These are phyloP conservation scores for Nymphalis c-album DNA, from an alignment of 2,888 invertebrate species.

Conservation along the genomic window DNA sequence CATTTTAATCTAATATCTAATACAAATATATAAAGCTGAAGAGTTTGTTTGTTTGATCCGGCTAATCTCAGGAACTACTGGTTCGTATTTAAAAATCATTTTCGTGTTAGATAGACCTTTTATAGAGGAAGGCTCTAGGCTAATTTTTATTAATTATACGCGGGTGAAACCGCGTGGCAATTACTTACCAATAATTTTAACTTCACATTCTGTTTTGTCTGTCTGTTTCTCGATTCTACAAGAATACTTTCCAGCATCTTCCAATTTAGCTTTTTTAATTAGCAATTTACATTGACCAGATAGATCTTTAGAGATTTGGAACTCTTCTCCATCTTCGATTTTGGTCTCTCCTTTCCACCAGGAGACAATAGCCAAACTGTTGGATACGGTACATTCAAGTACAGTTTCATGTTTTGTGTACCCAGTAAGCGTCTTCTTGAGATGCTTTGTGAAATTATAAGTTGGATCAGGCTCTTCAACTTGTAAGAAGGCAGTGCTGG, in stretches of 20 bases:
- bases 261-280: conserved; percentile 90
- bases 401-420: conserved; percentile 94
- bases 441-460: conserved; percentile 94
- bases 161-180: too few relatives aligned
- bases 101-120: too few relatives aligned
- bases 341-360: conserved; percentile 94
- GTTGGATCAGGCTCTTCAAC: conserved; percentile 98
- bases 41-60: too few relatives aligned
- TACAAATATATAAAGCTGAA: too few relatives aligned
- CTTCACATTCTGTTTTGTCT: conserved; percentile 91
- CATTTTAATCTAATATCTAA: too few relatives aligned
- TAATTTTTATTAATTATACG: too few relatives aligned
- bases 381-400: conserved; percentile 96
- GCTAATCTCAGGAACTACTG: too few relatives aligned
- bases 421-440: conserved; percentile 94
- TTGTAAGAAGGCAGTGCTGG: conserved; percentile 94
- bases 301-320: conserved; percentile 94
- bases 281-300: conserved; percentile 93
- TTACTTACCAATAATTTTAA: conserved; percentile 88
- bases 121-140: too few relatives aligned
- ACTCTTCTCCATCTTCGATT: conserved; percentile 91
- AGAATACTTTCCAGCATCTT: conserved; percentile 93
- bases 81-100: too few relatives aligned
- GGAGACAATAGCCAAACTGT: conserved; percentile 94
- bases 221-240: conserved; percentile 95